These are phyloP conservation scores for Noctilio leporinus DNA, from an alignment of 2,113 vertebrate species.

Conservation along the genomic window DNA sequence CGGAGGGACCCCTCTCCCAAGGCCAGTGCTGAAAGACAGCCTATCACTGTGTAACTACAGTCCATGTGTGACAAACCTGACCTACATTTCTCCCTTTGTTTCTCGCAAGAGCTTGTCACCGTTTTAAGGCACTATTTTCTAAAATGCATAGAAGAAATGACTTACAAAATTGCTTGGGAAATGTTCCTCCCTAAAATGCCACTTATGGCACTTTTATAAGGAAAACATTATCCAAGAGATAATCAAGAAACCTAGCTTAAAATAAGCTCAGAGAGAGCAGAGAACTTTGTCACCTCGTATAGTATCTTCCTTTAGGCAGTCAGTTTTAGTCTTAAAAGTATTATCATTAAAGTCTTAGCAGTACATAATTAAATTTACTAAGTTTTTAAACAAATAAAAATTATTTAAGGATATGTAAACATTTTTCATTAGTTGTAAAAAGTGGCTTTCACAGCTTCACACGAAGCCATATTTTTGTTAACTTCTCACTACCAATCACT, in stretches of 20 bases:
- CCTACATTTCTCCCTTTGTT: constrained; percentile 90
- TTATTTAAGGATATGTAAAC: constrained; percentile 43
- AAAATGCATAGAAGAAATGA: constrained; percentile 77
- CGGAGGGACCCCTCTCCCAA: constrained; percentile 88
- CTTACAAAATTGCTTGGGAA: constrained; percentile 73
- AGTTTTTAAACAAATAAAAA: constrained; percentile 50
- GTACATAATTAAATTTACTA: constrained; percentile 49
- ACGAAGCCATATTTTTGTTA: constrained; percentile 65
- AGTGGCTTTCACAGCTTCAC: constrained; percentile 46
- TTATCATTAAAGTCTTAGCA: constrained; percentile 12
- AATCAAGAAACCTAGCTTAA: constrained; percentile 58
- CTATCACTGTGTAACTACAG: constrained; percentile 89
- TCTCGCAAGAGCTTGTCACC: constrained; percentile 82
- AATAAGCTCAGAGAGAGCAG: neutral
- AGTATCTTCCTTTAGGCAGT: neutral
- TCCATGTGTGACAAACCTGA: constrained; percentile 92
- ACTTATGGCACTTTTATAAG: constrained; percentile 67
- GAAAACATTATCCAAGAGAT: constrained; percentile 33
- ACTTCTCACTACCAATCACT: constrained; percentile 62
- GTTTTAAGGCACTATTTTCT: constrained; percentile 83
- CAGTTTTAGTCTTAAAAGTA: constrained; percentile 29
- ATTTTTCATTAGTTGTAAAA: constrained; percentile 62
- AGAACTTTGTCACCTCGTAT: neutral
- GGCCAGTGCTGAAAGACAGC: constrained; percentile 89
- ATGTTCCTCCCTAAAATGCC: constrained; percentile 63